phyloP scores from a whole-genome alignment of 23 tunicate species.

The Ascidia mentula region DNA sequence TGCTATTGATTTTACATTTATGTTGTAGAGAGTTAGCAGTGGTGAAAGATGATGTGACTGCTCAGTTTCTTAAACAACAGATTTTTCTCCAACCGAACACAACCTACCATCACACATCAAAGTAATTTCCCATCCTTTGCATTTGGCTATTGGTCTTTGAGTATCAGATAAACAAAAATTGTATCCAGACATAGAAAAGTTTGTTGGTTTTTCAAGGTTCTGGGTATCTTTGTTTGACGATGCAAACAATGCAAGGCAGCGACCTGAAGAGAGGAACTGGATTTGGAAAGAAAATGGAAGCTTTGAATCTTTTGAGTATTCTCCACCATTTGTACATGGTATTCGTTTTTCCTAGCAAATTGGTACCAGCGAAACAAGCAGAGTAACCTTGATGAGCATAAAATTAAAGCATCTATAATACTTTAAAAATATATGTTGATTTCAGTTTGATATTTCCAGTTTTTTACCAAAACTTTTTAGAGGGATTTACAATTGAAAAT shows the following conservation, averaged over 20 bases:
- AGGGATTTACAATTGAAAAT: conserved; percentile 53
- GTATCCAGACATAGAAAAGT: no score
- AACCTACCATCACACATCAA: conserved; percentile 21
- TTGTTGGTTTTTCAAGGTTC: conserved; percentile 23
- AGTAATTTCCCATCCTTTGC: background rate
- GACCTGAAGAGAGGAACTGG: conserved; percentile 54
- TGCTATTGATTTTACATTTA: no score
- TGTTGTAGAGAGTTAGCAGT: conserved; percentile 24
- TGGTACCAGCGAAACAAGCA: no score
- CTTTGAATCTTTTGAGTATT: conserved; percentile 11
- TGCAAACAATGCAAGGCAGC: background rate
- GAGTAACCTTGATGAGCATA: no score
- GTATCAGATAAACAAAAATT: no score
- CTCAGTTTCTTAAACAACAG: conserved; percentile 15
- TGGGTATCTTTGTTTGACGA: conserved; percentile 63
- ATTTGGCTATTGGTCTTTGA: no score
- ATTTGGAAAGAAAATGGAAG: conserved; percentile 47
- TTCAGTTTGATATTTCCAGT: background rate
- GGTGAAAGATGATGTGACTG: conserved; percentile 38
- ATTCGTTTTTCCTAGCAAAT: no score
- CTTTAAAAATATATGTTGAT: background rate
- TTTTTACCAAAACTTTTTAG: conserved; percentile 26
- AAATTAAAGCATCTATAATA: background rate
- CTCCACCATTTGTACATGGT: conserved; percentile 49
- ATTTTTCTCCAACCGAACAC: conserved; percentile 1